Percentiles rank a stretch among this genome's conserved stretches.
Conservation (phyloP, 2,113 vertebrate genomes). For the Pitta sordida region DNA sequence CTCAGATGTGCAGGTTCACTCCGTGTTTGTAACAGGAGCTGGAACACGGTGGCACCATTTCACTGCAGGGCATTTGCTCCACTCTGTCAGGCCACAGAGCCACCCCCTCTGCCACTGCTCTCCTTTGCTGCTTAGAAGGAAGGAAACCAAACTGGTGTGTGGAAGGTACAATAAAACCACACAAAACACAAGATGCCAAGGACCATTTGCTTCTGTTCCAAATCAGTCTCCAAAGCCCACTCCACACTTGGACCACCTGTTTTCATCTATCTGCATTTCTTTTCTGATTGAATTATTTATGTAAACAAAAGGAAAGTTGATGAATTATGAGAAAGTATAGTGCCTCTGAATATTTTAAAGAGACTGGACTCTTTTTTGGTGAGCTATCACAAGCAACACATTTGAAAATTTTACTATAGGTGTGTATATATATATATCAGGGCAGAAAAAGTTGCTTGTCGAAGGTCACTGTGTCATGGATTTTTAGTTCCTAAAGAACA, state of each 20-base stretch:
- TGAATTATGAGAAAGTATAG: neutral
- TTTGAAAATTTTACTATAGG: neutral
- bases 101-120: neutral
- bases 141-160: neutral
- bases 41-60: neutral
- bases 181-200: neutral
- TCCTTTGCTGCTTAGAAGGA: neutral
- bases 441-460: neutral
- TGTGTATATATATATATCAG: neutral
- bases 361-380: neutral
- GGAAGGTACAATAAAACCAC: neutral
- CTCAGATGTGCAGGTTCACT: accelerated
- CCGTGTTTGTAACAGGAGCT: neutral
- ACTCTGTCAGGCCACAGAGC: neutral
- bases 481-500: slow-evolving; percentile 34
- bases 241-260: neutral
- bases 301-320: neutral
- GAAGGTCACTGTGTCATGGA: neutral
- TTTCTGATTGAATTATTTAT: slow-evolving; percentile 11
- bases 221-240: slow-evolving; percentile 4
- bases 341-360: neutral
- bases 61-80: neutral
- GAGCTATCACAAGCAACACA: neutral
- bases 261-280: neutral
- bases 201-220: slow-evolving; percentile 25